These are phyloP conservation scores for Notolepis coatsorum DNA, from an alignment of 2,797 vertebrate genomes.

Conservation along the genomic window DNA sequence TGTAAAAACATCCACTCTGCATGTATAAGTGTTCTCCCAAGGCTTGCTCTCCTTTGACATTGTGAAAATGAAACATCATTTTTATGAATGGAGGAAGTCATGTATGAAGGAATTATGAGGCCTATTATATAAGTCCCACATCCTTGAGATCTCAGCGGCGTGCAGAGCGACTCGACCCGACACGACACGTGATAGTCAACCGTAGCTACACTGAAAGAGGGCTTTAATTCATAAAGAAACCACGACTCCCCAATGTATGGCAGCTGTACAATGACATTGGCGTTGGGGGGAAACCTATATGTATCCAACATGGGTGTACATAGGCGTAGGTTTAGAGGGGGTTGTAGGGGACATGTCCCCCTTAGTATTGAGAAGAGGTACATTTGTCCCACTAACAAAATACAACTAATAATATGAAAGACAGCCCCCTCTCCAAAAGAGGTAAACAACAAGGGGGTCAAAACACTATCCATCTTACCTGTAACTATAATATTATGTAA, in stretches of 20 bases:
- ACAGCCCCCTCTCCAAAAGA: no score
- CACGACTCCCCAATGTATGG: not conserved
- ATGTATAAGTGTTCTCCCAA: no score
- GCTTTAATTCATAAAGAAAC: constrained; percentile 3
- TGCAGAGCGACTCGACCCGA: not conserved
- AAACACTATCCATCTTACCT: no score
- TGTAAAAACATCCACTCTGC: no score
- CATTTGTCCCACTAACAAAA: no score
- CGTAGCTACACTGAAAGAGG: not conserved
- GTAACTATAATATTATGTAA: no score
- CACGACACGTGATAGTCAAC: not conserved
- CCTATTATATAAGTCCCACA: not conserved
- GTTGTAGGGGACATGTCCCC: no score
- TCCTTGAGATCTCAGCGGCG: not conserved
- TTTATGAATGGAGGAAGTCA: constrained; percentile 14
- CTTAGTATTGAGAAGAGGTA: no score
- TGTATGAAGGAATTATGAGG: not conserved
- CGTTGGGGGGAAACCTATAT: not conserved
- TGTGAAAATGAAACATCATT: not conserved
- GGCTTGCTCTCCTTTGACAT: no score
- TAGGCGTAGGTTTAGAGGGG: not conserved
- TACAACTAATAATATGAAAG: no score
- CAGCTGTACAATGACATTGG: no score
- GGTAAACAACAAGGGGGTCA: no score
- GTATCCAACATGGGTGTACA: not conserved